These are phyloP conservation scores for Caenorhabditis sp. DNA, from an alignment of 2,888 invertebrate species.

Conservation along the genomic window DNA sequence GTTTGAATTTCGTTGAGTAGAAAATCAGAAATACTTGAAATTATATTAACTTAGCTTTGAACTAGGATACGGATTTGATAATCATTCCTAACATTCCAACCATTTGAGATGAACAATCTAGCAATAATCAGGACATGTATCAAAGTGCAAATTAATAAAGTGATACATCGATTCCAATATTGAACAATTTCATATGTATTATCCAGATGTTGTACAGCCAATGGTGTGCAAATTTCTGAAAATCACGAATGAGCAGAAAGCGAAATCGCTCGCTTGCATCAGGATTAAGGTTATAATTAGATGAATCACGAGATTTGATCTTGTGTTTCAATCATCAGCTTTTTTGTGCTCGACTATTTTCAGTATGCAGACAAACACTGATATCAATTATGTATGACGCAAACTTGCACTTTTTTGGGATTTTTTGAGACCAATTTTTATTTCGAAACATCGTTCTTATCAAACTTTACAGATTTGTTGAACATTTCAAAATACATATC, in stretches of 20 bases:
- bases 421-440: no score
- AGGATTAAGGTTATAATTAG: not conserved
- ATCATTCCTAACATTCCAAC: conserved; percentile 7
- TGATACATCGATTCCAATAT: conserved; percentile 10
- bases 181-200: conserved; percentile 12
- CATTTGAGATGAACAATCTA: conserved; percentile 7
- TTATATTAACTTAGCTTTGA: conserved; percentile 11
- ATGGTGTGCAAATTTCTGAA: not conserved
- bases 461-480: conserved; percentile 15
- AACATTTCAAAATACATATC: conserved; percentile 36
- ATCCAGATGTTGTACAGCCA: not conserved
- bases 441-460: no score
- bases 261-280: not conserved
- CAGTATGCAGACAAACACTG: no score
- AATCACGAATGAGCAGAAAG: no score
- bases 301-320: not conserved
- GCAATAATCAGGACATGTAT: conserved; percentile 6
- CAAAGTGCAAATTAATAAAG: conserved; percentile 5
- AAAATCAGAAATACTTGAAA: conserved; percentile 10
- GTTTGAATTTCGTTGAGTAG: conserved; percentile 27
- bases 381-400: no score
- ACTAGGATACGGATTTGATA: conserved; percentile 21
- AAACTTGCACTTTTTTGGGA: no score
- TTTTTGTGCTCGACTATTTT: no score
- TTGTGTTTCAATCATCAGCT: no score